Base-by-base conservation (phyloP, 1,140 invertebrate genomes). In the Drosophila cardini region DNA sequence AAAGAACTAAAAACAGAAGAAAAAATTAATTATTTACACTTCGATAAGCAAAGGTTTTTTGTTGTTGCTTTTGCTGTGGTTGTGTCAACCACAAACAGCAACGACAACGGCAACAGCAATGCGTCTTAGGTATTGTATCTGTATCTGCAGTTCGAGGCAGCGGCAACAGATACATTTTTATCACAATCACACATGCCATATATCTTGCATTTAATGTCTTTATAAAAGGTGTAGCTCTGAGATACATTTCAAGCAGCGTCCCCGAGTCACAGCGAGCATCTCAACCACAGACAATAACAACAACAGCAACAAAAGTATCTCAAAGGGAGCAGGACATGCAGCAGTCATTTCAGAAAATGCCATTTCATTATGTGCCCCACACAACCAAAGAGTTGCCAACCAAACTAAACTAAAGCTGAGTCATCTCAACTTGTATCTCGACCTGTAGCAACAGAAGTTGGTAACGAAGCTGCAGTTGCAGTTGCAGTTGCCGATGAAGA, bases 11-110 rank as follows among this genome's bases (percentile, higher is more conserved):
- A 78, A 72, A 52, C 43, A 67, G 67, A 67, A 43, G 42, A 78
- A 78, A 90, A 80, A 81, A 70, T 81, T 81, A 78, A 87, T 87
- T 91, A 91, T 91, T 91, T 91, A 91, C 90, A 86, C 80, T 68
- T 87, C 82, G 90, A 91, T 91, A 91, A 91, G 82, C 85, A 91
- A 32, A 26, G 18, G 34, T 34, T 10, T 13, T 30, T n/a, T 4
- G 46, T 13, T 52, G 50, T 52, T 38, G 34, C 45, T 15, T 30
- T 34, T 9, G 32, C 46, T 16, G 34, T 30, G 8, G 16, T 32
- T 10, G 26, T 83, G 81, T 86, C 81, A 85, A 86, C 81, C 81
- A 85, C 81, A 85, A 15, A 65, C 6, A 65, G 53, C 34, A 46
- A 45, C 15, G n/a, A 40, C 52, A 56, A 21, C 52, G 21, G 4